Evolutionary conservation across 1,140 invertebrate species (phyloP), one percentile per base, ranked within the genome.

Genomic region (Sarcophaga peregrina): DNA sequence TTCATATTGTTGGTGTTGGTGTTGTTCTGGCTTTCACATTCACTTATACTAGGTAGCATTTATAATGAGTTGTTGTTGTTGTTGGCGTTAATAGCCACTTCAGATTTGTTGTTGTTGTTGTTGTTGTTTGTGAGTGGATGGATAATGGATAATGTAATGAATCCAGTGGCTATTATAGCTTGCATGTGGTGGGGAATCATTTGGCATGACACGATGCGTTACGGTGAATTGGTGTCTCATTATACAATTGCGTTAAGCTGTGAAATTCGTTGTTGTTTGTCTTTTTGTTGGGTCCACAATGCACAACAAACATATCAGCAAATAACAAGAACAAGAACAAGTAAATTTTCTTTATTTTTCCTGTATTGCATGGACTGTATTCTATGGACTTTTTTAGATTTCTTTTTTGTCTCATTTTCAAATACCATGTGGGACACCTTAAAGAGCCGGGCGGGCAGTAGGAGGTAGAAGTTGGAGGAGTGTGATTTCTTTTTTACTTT

Each of bases 211-310:
- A 58, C 54, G 13, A 11, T 58, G 54, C 54, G 54, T n/a, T 58
- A 58, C 84, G 72, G 84, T 85, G 83, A 7, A 58, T n/a, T 58
- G 7, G 54, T 58, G n/a, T n/a, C 86, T 87, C 86, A 89, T 89
- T 89, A 88, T 89, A 85, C 88, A 87, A 89, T 89, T 86, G 88
- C 88, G 88, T 89, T 89, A 88, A 89, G 87, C 88, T 89, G 88
- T 89, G 88, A 89, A 89, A 89, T 89, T 85, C 85, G 86, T 87
- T 89, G 88, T 89, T 78, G 47, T 78, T 25, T 50, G 75, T 11
- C 75, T 52, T 47, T 47, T 15, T 8, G 75, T 37, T 37, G 25
- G 25, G 25, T 37, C 25, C 25, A 37, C 25, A 37, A 37, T 46
- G 13, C n/a, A 1, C 17, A 72, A 25, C 8, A 11, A 11, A 9